Percentiles rank a stretch among this genome's conserved stretches.
These are phyloP conservation scores for Bursaphelenchus okinawaensis DNA, from an alignment of 2,888 invertebrate species.

Conservation along the genomic window DNA sequence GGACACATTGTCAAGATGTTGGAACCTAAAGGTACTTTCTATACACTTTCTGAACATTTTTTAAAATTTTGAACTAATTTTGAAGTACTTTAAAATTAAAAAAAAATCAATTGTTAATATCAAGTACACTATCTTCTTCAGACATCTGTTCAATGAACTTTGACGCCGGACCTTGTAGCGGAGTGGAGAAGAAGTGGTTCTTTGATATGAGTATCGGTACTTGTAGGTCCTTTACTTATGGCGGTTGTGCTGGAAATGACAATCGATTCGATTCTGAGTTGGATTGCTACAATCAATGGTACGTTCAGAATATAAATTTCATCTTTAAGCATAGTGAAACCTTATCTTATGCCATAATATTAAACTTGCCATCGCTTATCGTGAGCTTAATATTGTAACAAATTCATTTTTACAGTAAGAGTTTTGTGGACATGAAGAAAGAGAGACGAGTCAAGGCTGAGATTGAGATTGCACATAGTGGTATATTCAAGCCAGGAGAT, in stretches of 20 bases:
- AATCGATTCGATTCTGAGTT: conserved; percentile 35
- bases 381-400: conserved; percentile 20
- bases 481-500: conserved; percentile 17
- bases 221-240: conserved; percentile 45
- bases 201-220: conserved; percentile 38
- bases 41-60: background rate
- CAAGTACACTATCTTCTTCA: conserved; percentile 18
- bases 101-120: background rate
- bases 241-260: conserved; percentile 50
- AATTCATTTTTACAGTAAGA: background rate
- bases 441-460: background rate
- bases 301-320: background rate
- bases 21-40: conserved; percentile 18
- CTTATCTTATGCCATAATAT: too few relatives aligned
- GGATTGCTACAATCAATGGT: conserved; percentile 30
- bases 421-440: background rate
- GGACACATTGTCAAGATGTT: conserved; percentile 15
- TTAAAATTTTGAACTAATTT: too few relatives aligned
- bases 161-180: conserved; percentile 39
- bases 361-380: background rate
- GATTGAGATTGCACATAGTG: conserved; percentile 1
- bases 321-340: too few relatives aligned
- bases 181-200: conserved; percentile 35
- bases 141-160: conserved; percentile 38
- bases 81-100: background rate